Evolutionary conservation across 2,113 vertebrate species (phyloP).

Genomic region (Heterotis niloticus): DNA sequence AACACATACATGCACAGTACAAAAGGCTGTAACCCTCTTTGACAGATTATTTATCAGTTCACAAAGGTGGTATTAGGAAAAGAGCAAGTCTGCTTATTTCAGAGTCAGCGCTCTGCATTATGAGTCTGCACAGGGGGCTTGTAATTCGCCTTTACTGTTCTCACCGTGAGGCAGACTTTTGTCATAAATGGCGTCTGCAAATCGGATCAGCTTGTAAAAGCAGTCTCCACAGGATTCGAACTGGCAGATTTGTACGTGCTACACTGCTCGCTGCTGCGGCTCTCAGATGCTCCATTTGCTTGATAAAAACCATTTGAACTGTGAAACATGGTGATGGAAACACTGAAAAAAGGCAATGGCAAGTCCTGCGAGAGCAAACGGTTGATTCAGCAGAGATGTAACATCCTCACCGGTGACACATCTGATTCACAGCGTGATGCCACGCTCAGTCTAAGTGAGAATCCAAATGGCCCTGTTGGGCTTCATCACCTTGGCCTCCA

Average conservation of each 20-base stretch:
- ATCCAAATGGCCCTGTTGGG: not conserved
- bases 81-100: constrained; percentile 8
- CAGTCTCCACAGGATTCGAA: not conserved
- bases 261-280: not conserved
- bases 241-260: not conserved
- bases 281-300: not conserved
- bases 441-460: not conserved
- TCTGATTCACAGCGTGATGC: not conserved
- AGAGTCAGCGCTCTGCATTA: not conserved
- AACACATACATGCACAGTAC: not conserved
- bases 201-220: constrained; percentile 11
- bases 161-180: not conserved
- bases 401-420: not conserved
- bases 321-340: not conserved
- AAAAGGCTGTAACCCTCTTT: not conserved
- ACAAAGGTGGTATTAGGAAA: constrained; percentile 1
- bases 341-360: not conserved
- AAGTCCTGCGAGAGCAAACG: not conserved
- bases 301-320: constrained; percentile 5
- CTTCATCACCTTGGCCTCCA: not conserved
- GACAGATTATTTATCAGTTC: not conserved
- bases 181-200: not conserved
- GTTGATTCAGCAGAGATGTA: not conserved
- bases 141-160: not conserved
- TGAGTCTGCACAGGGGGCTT: not conserved